These are phyloP conservation scores for Vireo altiloquus DNA, from an alignment of 2,113 vertebrate species.

Conservation along the genomic window DNA sequence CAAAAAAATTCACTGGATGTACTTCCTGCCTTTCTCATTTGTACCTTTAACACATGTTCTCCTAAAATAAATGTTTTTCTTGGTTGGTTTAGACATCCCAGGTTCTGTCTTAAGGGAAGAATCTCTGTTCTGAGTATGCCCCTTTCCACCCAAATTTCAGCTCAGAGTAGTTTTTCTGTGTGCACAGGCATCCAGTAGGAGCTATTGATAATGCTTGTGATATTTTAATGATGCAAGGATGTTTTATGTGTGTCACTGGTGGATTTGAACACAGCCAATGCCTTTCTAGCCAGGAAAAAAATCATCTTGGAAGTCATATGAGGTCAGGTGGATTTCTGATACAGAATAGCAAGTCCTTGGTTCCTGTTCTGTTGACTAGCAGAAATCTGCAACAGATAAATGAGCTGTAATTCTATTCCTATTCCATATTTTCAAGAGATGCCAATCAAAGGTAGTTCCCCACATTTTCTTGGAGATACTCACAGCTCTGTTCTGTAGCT, in stretches of 20 bases:
- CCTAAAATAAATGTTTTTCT: not conserved
- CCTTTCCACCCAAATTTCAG: not conserved
- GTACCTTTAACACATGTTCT: not conserved
- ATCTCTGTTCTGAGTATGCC: not conserved
- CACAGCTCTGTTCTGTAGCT: not conserved
- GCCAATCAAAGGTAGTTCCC: not conserved
- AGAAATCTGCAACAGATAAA: not conserved
- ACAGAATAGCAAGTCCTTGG: not conserved
- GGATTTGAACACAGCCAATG: not conserved
- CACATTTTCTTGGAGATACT: not conserved
- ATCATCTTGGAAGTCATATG: not conserved
- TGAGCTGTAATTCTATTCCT: not conserved
- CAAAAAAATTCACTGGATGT: not conserved
- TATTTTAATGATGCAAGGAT: not conserved
- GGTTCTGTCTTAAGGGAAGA: not conserved
- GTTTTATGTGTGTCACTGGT: not conserved
- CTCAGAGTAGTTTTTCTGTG: not conserved
- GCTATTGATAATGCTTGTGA: not conserved
- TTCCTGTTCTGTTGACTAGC: not conserved
- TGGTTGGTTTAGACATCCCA: not conserved
- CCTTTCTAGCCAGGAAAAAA: not conserved
- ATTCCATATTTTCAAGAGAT: not conserved
- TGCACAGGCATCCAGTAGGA: not conserved
- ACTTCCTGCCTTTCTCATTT: not conserved
- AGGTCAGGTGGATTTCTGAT: not conserved